Base-by-base conservation (phyloP, 1,140 invertebrate genomes). In the Drosophila ficusphila region DNA sequence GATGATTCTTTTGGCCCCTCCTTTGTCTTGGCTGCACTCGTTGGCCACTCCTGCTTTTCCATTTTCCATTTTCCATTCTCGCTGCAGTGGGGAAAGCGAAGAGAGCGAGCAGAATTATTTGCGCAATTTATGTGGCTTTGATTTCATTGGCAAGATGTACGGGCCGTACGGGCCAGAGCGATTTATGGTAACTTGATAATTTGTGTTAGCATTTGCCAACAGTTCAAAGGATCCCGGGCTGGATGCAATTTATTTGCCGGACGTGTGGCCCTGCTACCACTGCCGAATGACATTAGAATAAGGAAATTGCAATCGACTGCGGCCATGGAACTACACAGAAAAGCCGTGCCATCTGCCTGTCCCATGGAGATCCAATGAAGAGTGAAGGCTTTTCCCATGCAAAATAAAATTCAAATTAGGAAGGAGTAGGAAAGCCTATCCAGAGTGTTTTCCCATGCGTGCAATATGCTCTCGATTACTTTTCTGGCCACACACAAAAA, bases 51-150 rank as follows among this genome's bases (percentile, higher is more conserved):
- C n/a, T n/a, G n/a, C n/a, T n/a, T n/a, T n/a, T n/a, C n/a, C n/a
- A n/a, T n/a, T n/a, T n/a, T n/a, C n/a, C n/a, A n/a, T n/a, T n/a
- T n/a, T n/a, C 42, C 48, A 52, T 60, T 56, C 70, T 60, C 49
- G 53, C 65, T 61, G 77, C 57, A 39, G 36, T n/a, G 21, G 34
- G 9, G 18, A 27, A 11, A 9, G 6, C 6, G 1, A 8, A 14
- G 31, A 47, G 38, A 31, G 31, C 18, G 39, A 23, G 27, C 16
- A 72, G 81, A 86, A 88, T 86, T 86, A 86, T 86, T 88, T 86
- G 76, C 49, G 54, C 67, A 86, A 86, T 86, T 86, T 86, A 86
- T 86, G 81, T 81, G 77, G 67, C 76, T 86, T 86, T 86, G 81
- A 86, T 86, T 86, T 86, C 82, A 88, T 77, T 81, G 62, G 57